Percentiles rank a stretch among this genome's conserved stretches.
These are phyloP conservation scores for Podargus strigoides DNA, from an alignment of 2,797 vertebrate genomes.

Conservation along the genomic window DNA sequence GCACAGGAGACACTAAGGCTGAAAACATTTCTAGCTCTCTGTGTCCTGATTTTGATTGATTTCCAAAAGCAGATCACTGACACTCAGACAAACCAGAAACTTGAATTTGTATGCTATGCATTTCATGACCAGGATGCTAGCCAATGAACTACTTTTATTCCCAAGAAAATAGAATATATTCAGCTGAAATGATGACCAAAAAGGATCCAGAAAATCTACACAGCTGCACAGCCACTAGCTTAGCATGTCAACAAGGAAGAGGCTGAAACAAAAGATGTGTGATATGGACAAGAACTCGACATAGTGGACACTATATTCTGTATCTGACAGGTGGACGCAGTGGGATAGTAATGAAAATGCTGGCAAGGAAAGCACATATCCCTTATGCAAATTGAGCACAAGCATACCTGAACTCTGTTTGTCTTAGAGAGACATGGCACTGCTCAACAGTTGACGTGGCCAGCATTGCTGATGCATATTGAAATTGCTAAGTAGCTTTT, in stretches of 20 bases:
- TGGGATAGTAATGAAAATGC: not conserved
- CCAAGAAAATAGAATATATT: not conserved
- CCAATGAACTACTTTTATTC: not conserved
- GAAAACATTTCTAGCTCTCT: slow-evolving; percentile 16
- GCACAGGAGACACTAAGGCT: not conserved
- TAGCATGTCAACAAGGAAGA: not conserved
- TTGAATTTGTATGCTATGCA: not conserved
- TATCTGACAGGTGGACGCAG: slow-evolving; percentile 37
- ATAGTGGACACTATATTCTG: not conserved
- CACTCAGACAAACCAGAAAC: not conserved
- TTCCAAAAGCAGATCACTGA: slow-evolving; percentile 42
- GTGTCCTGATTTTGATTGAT: slow-evolving; percentile 34
- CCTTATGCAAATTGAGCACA: slow-evolving; percentile 27
- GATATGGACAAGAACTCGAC: not conserved
- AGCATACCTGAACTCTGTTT: slow-evolving; percentile 6
- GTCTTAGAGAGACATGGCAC: not conserved
- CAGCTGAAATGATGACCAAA: not conserved
- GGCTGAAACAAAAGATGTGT: not conserved
- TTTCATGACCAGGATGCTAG: not conserved
- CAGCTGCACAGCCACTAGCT: not conserved
- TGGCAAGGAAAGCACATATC: slow-evolving; percentile 20
- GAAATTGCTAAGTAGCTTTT: not conserved
- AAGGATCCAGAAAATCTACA: not conserved
- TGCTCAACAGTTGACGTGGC: not conserved
- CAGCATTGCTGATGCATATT: not conserved